Percentiles rank a stretch among this genome's conserved stretches.
Conservation (phyloP, 2,797 vertebrate species). For the Alfaro cultratus region DNA sequence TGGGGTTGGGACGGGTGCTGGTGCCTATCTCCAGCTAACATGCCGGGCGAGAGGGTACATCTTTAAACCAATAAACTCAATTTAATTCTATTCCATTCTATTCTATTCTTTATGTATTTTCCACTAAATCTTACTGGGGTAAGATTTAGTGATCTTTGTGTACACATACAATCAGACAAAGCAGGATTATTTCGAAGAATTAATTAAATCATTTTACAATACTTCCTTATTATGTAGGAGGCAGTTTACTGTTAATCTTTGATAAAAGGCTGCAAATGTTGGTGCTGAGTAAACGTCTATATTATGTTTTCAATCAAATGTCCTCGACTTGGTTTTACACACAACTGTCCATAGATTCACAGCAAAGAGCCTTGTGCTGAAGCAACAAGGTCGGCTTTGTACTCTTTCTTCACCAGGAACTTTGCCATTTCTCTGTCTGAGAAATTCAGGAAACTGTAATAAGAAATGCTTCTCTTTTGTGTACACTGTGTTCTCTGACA, state of each 20-base stretch:
- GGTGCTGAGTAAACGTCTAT: slow-evolving; percentile 1
- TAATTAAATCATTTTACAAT: slow-evolving; percentile 5
- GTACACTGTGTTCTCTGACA: slow-evolving; percentile 18
- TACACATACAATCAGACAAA: slow-evolving; percentile 3
- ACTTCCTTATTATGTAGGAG: not conserved
- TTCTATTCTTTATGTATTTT: no score
- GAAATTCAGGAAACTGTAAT: slow-evolving; percentile 21
- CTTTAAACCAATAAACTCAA: not conserved
- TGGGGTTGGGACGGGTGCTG: no score
- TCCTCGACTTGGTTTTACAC: slow-evolving; percentile 23
- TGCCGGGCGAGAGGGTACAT: not conserved
- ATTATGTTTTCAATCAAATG: slow-evolving; percentile 17
- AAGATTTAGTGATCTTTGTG: slow-evolving; percentile 29
- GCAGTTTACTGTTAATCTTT: not conserved
- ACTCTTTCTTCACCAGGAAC: slow-evolving; percentile 14
- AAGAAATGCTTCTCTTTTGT: slow-evolving; percentile 17
- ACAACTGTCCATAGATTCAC: slow-evolving; percentile 65
- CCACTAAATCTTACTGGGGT: slow-evolving; percentile 55
- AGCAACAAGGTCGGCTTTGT: slow-evolving; percentile 44
- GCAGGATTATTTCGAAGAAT: slow-evolving; percentile 8
- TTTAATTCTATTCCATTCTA: no score
- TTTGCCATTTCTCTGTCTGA: slow-evolving; percentile 12
- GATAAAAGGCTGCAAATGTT: not conserved
- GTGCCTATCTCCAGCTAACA: no score
- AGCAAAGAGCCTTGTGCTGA: slow-evolving; percentile 20